Evolutionary conservation across 2,113 vertebrate species (phyloP).

Genomic region (Dipodomys spectabilis): DNA sequence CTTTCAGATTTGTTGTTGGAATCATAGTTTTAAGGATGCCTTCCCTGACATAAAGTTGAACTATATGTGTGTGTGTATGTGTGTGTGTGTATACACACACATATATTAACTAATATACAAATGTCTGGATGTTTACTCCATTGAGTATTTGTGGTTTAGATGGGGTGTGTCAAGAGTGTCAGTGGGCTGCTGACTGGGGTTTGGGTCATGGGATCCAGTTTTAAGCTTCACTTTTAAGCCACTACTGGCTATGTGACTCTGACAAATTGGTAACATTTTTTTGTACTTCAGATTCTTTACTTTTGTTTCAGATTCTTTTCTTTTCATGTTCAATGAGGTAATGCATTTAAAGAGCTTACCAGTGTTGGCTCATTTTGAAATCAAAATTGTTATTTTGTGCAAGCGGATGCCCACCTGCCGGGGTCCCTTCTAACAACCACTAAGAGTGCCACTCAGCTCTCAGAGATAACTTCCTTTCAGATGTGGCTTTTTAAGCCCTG

Average conservation of each 20-base stretch:
- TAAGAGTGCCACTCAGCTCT: neutral
- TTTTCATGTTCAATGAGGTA: neutral
- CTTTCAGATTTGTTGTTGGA: neutral
- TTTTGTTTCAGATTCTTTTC: neutral
- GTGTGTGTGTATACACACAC: too few species aligned
- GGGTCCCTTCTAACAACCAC: neutral
- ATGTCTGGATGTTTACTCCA: neutral
- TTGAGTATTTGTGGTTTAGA: neutral
- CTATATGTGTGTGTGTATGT: neutral
- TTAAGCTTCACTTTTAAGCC: neutral
- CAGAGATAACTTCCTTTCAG: neutral
- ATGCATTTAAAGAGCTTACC: neutral
- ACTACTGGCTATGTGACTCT: neutral
- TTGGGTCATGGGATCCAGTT: neutral
- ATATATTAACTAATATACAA: neutral
- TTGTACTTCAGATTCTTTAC: neutral
- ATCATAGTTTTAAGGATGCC: neutral
- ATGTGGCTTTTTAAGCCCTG: neutral
- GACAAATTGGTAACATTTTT: neutral
- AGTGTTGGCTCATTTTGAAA: neutral
- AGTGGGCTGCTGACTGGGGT: neutral
- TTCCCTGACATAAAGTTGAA: slow-evolving; percentile 1
- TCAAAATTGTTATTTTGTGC: neutral
- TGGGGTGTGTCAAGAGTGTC: neutral
- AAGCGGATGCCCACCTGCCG: neutral